phyloP scores from a whole-genome alignment of 2,888 invertebrate genomes.

The Cheilosia urbana region DNA sequence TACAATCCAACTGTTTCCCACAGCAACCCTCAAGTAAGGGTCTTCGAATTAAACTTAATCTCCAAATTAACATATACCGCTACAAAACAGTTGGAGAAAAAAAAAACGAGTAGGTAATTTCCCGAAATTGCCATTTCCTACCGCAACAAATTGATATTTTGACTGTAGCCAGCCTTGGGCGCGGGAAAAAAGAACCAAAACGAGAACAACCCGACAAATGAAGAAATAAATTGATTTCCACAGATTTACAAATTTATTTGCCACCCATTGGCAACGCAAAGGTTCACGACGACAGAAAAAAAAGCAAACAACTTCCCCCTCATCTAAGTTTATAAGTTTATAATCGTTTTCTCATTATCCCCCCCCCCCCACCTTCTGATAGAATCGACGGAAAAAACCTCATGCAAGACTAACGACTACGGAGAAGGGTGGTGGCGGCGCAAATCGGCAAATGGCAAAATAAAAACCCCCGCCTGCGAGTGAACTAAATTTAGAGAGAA shows the following conservation, averaged over 20 bases:
- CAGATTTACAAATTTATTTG: conserved; percentile 75
- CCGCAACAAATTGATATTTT: conserved; percentile 71
- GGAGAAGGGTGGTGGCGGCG: conserved; percentile 21
- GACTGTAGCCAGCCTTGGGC: conserved; percentile 35
- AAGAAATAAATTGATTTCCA: conserved; percentile 75
- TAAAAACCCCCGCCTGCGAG: conserved; percentile 52
- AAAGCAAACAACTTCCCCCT: conserved; percentile 18
- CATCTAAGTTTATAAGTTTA: conserved; percentile 74
- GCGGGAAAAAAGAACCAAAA: conserved; percentile 8
- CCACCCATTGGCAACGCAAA: conserved; percentile 54
- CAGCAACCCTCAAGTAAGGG: conserved; percentile 36
- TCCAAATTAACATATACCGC: conserved; percentile 41
- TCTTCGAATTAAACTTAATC: conserved; percentile 62
- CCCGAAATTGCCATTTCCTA: conserved; percentile 49
- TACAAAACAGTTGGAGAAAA: background rate
- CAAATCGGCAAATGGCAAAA: conserved; percentile 69
- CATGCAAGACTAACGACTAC: conserved; percentile 50
- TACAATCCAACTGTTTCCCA: conserved; percentile 44
- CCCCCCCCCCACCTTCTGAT: conserved; percentile 25
- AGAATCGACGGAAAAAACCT: conserved; percentile 6
- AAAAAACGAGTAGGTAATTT: conserved; percentile 61
- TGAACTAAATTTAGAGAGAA: conserved; percentile 8
- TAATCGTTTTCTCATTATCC: conserved; percentile 76
- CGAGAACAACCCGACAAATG: conserved; percentile 42
- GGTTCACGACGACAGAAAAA: conserved; percentile 28